Evolutionary conservation across 1,140 invertebrate species (phyloP), one percentile per base, ranked within the genome.

Genomic region (Tetraneura akinire): DNA sequence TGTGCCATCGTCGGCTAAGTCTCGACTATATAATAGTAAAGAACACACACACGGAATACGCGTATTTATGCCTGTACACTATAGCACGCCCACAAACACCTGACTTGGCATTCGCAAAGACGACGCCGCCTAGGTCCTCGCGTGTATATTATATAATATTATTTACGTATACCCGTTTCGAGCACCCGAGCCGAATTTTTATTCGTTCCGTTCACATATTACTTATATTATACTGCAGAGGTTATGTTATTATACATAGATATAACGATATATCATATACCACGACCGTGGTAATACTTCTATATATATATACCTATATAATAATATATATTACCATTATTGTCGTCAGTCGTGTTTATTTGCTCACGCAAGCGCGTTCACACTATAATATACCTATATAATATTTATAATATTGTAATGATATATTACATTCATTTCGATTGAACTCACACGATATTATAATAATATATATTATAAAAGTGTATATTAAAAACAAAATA

Each of bases 91-190:
- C 32, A 37, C 32, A 37, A 37, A 37, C 66, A 55, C 70, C 70
- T 8, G 64, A 74, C 71, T 55, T 53, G 21, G 47, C n/a, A 74
- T 76, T 45, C 21, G 73, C 70, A 73, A 53, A 73, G 70, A 8
- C 42, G 23, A n/a, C 73, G 73, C 29, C 53, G 53, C n/a, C n/a
- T 13, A 11, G 64, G 37, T 45, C n/a, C 62, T n/a, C 18, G 18
- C 26, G 3, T 9, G 26, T 23, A 57, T 57, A 57, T 57, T 57
- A 57, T 57, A 26, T 57, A 57, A 57, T 26, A 57, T 26, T 18
- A 29, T 57, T 13, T 23, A 13, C 11, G 6, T 57, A 26, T 6
- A 26, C 1, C 14, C 55, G 55, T 26, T 26, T 60, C 13, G 29
- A 18, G 60, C 60, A n/a, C 29, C 26, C 29, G 1, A n/a, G 11